Conservation (phyloP, 2,797 vertebrate genomes). For the Cottoperca gobio region DNA sequence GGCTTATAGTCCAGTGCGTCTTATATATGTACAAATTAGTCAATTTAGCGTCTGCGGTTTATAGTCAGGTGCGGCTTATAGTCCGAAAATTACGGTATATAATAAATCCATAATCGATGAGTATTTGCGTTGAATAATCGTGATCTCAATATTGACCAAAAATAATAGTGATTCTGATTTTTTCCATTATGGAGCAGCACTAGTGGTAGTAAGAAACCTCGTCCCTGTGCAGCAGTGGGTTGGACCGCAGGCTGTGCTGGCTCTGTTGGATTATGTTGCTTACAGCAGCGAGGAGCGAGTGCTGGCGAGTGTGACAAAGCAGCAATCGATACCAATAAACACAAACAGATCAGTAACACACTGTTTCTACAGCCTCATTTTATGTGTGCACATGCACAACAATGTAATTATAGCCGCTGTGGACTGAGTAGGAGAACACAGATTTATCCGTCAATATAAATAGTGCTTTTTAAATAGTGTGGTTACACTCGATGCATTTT, state of each 20-base stretch:
- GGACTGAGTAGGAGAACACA: not conserved
- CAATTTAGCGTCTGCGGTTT: too few species aligned
- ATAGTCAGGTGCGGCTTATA: too few species aligned
- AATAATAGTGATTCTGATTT: too few species aligned
- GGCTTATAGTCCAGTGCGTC: too few species aligned
- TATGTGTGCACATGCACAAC: conserved; percentile 3
- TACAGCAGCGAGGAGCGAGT: not conserved
- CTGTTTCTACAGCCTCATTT: conserved; percentile 1
- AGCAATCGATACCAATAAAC: not conserved
- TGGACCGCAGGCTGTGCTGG: not conserved
- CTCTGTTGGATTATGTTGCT: not conserved
- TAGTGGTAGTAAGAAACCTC: not conserved
- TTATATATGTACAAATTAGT: too few species aligned
- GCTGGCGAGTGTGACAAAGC: conserved; percentile 6
- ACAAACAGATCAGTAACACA: conserved; percentile 4
- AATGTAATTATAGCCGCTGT: not conserved
- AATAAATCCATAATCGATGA: too few species aligned
- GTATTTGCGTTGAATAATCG: too few species aligned
- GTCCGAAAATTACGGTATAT: too few species aligned
- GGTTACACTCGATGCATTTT: not conserved
- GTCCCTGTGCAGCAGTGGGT: not conserved
- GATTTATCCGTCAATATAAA: not conserved
- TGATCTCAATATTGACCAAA: too few species aligned
- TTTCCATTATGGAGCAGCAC: too few species aligned
- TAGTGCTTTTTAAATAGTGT: not conserved